A percentile compares a stretch with the other conserved stretches of the same genome.
Conservation (phyloP, 2,888 invertebrate species). For the Parnassius glacialis region DNA sequence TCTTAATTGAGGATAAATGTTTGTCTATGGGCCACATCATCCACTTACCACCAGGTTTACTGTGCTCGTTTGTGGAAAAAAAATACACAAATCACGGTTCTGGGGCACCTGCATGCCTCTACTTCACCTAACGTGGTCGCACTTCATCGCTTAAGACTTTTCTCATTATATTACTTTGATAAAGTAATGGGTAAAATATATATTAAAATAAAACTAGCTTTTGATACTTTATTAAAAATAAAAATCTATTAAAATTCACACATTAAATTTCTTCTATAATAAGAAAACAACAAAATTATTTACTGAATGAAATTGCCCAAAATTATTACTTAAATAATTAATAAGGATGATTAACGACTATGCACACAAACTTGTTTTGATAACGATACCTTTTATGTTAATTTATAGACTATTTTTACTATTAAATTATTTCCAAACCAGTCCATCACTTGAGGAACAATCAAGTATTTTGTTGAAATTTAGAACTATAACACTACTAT, state of each 20-base stretch:
- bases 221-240: constrained; percentile 55
- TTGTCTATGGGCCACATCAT: too few species aligned
- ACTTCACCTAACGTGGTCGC: too few species aligned
- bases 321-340: constrained; percentile 39
- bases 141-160: too few species aligned
- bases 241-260: constrained; percentile 78
- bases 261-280: constrained; percentile 58
- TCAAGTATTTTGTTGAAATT: too few species aligned
- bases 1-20: too few species aligned
- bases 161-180: too few species aligned
- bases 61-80: too few species aligned
- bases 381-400: neutral
- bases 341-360: constrained; percentile 5
- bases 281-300: constrained; percentile 55
- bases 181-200: too few species aligned
- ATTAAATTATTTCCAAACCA: neutral
- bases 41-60: too few species aligned
- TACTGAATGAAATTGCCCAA: constrained; percentile 55
- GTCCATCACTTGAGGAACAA: neutral
- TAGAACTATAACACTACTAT: too few species aligned
- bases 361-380: constrained; percentile 6
- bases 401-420: neutral
- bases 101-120: too few species aligned
- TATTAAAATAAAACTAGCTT: constrained; percentile 25
- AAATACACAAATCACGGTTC: too few species aligned